Evolutionary conservation across 1,140 invertebrate species (phyloP), one percentile per base, ranked within the genome.

Genomic region (Bradysia coprophila): DNA sequence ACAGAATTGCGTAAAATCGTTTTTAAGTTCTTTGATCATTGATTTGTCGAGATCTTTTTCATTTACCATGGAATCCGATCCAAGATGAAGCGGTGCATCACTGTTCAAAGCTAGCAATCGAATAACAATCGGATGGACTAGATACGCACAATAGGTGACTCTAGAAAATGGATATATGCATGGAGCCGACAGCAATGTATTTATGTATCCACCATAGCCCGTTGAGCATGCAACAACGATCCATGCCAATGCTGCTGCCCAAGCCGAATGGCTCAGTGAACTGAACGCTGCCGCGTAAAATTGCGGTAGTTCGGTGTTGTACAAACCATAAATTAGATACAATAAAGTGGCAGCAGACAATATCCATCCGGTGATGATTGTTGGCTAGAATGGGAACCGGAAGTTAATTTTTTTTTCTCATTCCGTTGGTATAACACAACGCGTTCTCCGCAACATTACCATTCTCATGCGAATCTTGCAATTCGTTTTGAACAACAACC

Each of bases 171-270:
- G 82, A 60, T 86, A 85, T 8, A 86, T 61, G 40, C 78, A 70
- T 19, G 79, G 76, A 20, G 77, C 71, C n/a, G 81, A 81, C 5
- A 87, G 63, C 50, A 84, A 62, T 20, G 66, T 63, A 33, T 78
- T 77, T 13, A 84, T 68, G 54, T 74, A 78, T 44, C 81, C 84
- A 64, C 84, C 86, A 58, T 89, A 75, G 43, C 88, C 87, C 21
- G 81, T 87, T 18, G 83, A 80, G 53, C 88, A 93, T 1, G 86
- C 87, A 43, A 91, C 71, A 8, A 88, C 80, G 46, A 91, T 77
- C 88, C 88, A 94, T 0, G 79, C 71, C 13, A 92, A 57, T 16
- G 75, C 73, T 5, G 87, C 49, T 8, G 85, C 81, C 84, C 86
- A 93, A 13, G 79, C 71, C 37, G 79, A 81, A 55, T 91, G 81